These are phyloP conservation scores for Dysdera silvatica DNA, from an alignment of 1,140 invertebrate genomes.

Conservation along the genomic window DNA sequence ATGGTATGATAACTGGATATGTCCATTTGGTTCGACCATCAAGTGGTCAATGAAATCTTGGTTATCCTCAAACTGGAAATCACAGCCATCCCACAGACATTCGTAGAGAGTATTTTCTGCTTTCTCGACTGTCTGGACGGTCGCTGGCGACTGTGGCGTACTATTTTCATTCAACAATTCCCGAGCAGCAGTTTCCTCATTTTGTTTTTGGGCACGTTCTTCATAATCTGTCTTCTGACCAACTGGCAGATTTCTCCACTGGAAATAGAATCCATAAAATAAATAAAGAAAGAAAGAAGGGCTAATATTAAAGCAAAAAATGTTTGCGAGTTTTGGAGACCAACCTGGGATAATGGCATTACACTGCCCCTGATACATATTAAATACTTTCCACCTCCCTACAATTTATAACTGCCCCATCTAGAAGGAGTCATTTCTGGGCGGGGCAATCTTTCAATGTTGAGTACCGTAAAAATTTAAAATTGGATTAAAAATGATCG, in stretches of 20 bases:
- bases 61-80: conserved; percentile 86
- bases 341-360: too few species aligned
- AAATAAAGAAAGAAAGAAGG: background rate
- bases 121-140: conserved; percentile 17
- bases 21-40: conserved; percentile 60
- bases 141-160: conserved; percentile 29
- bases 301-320: too few species aligned
- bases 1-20: conserved; percentile 40
- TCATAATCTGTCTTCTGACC: conserved; percentile 89
- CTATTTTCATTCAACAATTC: conserved; percentile 24
- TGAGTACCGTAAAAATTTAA: too few species aligned
- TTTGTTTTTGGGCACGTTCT: conserved; percentile 75
- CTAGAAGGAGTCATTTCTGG: too few species aligned
- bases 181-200: conserved; percentile 58
- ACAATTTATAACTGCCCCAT: too few species aligned
- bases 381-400: too few species aligned
- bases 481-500: background rate
- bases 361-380: too few species aligned
- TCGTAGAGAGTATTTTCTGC: conserved; percentile 60
- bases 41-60: conserved; percentile 83
- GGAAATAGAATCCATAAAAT: conserved; percentile 31
- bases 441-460: too few species aligned
- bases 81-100: conserved; percentile 81
- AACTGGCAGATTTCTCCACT: conserved; percentile 83
- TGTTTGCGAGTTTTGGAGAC: too few species aligned